These are phyloP conservation scores for Aphidoletes aphidimyza DNA, from an alignment of 2,888 invertebrate species.

Conservation along the genomic window DNA sequence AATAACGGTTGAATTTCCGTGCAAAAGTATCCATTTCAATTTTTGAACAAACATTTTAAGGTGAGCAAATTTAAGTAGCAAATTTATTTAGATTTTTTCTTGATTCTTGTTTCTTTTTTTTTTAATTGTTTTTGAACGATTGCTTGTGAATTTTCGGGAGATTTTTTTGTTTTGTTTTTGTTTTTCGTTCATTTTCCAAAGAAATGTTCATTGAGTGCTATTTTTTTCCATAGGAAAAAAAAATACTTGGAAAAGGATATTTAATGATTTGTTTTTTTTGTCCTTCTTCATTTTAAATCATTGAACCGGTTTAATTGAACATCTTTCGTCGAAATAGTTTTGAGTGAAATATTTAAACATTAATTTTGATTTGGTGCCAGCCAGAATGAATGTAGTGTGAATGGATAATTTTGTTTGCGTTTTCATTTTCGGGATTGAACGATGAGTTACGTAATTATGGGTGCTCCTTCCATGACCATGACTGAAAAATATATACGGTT, in stretches of 20 bases:
- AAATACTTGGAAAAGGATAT: too few relatives aligned
- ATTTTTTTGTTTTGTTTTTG: background rate
- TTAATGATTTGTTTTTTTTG: too few relatives aligned
- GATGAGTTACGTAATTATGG: constrained; percentile 11
- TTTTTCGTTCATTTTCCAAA: background rate
- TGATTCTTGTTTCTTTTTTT: constrained; percentile 1
- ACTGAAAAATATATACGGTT: background rate
- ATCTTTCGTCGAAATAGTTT: too few relatives aligned
- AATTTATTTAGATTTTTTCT: background rate
- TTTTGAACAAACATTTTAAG: background rate
- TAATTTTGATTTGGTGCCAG: too few relatives aligned
- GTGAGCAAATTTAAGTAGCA: background rate
- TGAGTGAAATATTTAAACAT: too few relatives aligned
- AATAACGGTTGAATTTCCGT: constrained; percentile 37
- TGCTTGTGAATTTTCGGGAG: background rate
- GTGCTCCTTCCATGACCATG: constrained; percentile 11
- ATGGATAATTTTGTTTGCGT: background rate
- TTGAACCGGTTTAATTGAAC: too few relatives aligned
- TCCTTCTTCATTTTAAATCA: too few relatives aligned
- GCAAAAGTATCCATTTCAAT: background rate
- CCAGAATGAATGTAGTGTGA: background rate
- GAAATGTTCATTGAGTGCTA: too few relatives aligned
- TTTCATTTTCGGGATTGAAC: background rate
- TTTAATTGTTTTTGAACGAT: background rate
- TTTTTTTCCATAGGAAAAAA: too few relatives aligned